Conservation (phyloP, 2,113 vertebrate genomes). For the Pogonocichla stellata region DNA sequence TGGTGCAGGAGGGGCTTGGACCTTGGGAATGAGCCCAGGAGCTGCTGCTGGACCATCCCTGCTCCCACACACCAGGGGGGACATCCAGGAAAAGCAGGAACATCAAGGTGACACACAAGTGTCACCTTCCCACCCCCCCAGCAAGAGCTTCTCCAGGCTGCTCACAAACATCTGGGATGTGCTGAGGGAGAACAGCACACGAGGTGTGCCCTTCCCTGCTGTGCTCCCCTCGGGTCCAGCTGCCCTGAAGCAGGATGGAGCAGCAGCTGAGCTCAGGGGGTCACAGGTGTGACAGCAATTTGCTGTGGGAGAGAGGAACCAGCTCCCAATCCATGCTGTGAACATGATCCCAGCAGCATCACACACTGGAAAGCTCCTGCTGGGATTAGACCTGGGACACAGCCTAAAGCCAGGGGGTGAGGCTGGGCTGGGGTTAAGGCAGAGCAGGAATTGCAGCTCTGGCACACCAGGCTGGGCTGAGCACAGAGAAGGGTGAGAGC, state of each 20-base stretch:
- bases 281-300: fast-evolving
- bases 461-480: not conserved
- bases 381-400: fast-evolving
- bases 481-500: fast-evolving
- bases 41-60: not conserved
- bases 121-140: not conserved
- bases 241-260: fast-evolving
- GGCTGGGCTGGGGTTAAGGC: not conserved
- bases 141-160: not conserved
- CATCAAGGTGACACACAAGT: fast-evolving
- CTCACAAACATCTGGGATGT: not conserved
- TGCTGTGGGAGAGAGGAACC: not conserved
- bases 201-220: not conserved
- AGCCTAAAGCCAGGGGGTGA: fast-evolving
- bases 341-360: fast-evolving
- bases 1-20: not conserved
- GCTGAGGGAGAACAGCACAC: fast-evolving
- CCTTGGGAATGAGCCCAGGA: not conserved
- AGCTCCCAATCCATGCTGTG: fast-evolving
- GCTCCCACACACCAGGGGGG: not conserved
- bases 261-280: fast-evolving
- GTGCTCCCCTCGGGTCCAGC: not conserved
- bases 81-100: not conserved
- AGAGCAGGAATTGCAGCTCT: fast-evolving
- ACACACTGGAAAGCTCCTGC: fast-evolving